Base-by-base conservation (phyloP, 2,113 vertebrate genomes). In the Hirundichthys speculiger region DNA sequence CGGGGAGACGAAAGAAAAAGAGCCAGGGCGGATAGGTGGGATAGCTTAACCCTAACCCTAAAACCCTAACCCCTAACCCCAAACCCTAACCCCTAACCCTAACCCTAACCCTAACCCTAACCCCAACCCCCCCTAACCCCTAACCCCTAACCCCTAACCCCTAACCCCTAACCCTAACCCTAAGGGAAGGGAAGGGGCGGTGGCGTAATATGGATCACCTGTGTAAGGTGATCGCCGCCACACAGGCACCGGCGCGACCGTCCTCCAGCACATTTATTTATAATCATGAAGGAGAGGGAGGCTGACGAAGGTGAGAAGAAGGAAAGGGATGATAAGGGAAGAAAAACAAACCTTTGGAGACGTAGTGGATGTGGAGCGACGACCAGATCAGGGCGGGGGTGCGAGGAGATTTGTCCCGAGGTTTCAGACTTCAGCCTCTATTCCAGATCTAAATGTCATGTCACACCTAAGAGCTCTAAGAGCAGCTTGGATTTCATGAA, bases 131-230 rank as follows among this genome's bases (percentile, higher is more conserved):
- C n/a, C n/a, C n/a, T n/a, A n/a, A n/a, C n/a, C n/a, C n/a, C n/a
- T n/a, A n/a, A n/a, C n/a, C n/a, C n/a, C n/a, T n/a, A n/a, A n/a
- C n/a, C n/a, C n/a, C n/a, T n/a, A n/a, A n/a, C n/a, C n/a, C n/a
- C n/a, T n/a, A n/a, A n/a, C n/a, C n/a, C n/a, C n/a, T n/a, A n/a
- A n/a, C n/a, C n/a, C n/a, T n/a, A n/a, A n/a, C n/a, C n/a, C n/a
- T n/a, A n/a, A 53, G 56, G 42, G 43, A 60, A 59, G n/a, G 55
- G 3, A n/a, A 34, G 75, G 46, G 69, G 43, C 45, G 45, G 22
- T 53, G 40, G 64, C 53, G 56, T 90, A 87, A 90, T 89, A 78
- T 77, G 64, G 84, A 89, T 82, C 86, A 89, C 88, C 89, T 89
- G 86, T 86, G 80, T 58, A 84, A 89, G 85, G 77, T 81, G 80